Conservation (phyloP, 1,140 invertebrate species). For the Sarcophaga peregrina region DNA sequence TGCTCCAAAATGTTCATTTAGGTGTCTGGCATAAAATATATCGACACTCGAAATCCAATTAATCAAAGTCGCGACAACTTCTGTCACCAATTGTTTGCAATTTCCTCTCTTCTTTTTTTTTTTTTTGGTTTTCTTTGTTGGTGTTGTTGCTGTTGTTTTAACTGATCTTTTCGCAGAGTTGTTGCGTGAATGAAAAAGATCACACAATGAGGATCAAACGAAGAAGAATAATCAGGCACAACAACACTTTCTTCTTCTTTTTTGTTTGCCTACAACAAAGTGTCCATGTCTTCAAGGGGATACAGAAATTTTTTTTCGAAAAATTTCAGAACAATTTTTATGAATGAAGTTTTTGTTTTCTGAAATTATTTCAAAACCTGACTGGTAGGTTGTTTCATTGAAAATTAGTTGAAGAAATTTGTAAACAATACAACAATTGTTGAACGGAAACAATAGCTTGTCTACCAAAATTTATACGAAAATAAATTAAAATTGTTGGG, state of each 20-base stretch:
- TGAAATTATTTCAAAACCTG: neutral
- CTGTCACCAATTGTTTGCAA: constrained; percentile 39
- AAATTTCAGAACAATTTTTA: constrained; percentile 14
- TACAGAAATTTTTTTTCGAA: constrained; percentile 4
- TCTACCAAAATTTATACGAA: neutral
- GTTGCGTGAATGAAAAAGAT: constrained; percentile 9
- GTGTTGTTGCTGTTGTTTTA: neutral
- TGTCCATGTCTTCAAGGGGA: constrained; percentile 15
- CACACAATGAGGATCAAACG: constrained; percentile 28
- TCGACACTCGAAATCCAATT: constrained; percentile 44
- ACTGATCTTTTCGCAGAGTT: neutral
- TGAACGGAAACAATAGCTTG: neutral
- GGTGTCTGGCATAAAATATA: constrained; percentile 43
- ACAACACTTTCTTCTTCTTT: too few species aligned
- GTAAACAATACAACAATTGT: constrained; percentile 8
- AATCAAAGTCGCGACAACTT: constrained; percentile 44
- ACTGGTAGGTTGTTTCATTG: neutral
- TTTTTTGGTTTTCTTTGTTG: too few species aligned
- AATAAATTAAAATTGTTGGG: neutral
- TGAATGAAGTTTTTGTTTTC: neutral
- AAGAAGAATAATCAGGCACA: neutral
- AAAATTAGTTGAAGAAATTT: neutral
- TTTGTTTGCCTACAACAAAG: neutral
- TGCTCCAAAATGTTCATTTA: constrained; percentile 12
- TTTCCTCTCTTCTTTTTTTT: neutral